Percentiles rank a stretch among this genome's conserved stretches.
Evolutionary conservation across 2,113 vertebrate genomes (phyloP).

Genomic region (Calonectris borealis): DNA sequence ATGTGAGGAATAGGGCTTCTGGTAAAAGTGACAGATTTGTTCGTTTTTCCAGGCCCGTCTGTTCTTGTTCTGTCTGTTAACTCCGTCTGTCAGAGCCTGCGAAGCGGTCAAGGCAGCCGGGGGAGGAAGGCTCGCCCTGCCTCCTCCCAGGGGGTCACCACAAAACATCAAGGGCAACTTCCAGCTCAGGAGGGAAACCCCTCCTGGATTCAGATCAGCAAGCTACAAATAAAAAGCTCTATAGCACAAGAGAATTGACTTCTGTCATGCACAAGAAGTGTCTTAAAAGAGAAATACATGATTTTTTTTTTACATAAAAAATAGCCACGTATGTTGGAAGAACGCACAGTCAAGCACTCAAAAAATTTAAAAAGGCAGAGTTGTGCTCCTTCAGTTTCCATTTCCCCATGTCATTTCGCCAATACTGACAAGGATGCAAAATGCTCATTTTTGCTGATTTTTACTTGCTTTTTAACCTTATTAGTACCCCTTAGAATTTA

Average conservation of each 20-base stretch:
- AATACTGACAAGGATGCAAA: not conserved
- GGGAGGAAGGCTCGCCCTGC: not conserved
- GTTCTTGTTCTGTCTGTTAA: not conserved
- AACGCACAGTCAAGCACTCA: not conserved
- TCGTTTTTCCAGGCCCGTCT: not conserved
- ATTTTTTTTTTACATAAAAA: not conserved
- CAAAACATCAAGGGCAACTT: not conserved
- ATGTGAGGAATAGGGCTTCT: not conserved
- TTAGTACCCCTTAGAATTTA: not conserved
- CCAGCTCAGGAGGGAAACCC: not conserved
- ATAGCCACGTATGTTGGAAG: not conserved
- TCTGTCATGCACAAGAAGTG: not conserved
- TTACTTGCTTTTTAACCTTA: not conserved
- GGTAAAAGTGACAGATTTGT: not conserved
- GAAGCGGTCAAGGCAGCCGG: rapidly evolving
- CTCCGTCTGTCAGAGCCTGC: rapidly evolving
- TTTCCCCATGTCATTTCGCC: not conserved
- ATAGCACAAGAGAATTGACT: not conserved
- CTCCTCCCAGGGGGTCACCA: not conserved
- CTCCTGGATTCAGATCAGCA: not conserved
- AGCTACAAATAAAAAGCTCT: not conserved
- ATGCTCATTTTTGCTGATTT: not conserved
- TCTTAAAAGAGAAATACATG: not conserved
- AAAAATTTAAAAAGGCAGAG: not conserved
- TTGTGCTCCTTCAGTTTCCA: not conserved